A percentile compares a stretch with the other conserved stretches of the same genome.
Evolutionary conservation across 64 coral and sea anemone genomes (phyloP).

Genomic region (Acropora yongei): DNA sequence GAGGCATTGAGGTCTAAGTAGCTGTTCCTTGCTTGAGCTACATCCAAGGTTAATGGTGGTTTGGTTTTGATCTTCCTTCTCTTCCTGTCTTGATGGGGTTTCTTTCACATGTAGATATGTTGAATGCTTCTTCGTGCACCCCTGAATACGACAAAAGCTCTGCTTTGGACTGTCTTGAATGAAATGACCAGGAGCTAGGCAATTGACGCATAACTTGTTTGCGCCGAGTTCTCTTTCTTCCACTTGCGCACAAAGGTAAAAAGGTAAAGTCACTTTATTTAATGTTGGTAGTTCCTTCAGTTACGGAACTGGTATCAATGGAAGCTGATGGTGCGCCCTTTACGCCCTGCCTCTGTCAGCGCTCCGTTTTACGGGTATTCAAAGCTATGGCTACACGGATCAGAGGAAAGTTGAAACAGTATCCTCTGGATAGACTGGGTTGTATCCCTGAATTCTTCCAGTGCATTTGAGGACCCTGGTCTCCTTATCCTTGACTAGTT

Average conservation of each 20-base stretch:
- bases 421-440: constrained; percentile 26
- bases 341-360: too few relatives aligned
- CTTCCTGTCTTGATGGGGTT: not conserved
- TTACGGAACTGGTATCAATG: too few relatives aligned
- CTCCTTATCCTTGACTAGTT: constrained; percentile 29
- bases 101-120: constrained; percentile 59
- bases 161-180: constrained; percentile 35
- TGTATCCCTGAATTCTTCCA: constrained; percentile 59
- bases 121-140: constrained; percentile 55
- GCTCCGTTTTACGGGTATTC: too few relatives aligned
- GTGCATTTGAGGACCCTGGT: constrained; percentile 22
- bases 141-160: constrained; percentile 67
- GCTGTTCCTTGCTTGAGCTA: constrained; percentile 2
- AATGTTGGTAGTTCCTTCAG: not conserved
- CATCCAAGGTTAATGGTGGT: not conserved
- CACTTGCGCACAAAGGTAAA: not conserved
- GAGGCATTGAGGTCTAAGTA: not conserved
- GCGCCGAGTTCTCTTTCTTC: not conserved
- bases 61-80: not conserved
- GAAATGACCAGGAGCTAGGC: constrained; percentile 5
- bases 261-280: too few relatives aligned
- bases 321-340: too few relatives aligned
- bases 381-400: too few relatives aligned
- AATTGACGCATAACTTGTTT: not conserved
- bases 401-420: too few relatives aligned